phyloP scores from a whole-genome alignment of 2,797 vertebrate genomes.

The Pipistrellus kuhlii region DNA sequence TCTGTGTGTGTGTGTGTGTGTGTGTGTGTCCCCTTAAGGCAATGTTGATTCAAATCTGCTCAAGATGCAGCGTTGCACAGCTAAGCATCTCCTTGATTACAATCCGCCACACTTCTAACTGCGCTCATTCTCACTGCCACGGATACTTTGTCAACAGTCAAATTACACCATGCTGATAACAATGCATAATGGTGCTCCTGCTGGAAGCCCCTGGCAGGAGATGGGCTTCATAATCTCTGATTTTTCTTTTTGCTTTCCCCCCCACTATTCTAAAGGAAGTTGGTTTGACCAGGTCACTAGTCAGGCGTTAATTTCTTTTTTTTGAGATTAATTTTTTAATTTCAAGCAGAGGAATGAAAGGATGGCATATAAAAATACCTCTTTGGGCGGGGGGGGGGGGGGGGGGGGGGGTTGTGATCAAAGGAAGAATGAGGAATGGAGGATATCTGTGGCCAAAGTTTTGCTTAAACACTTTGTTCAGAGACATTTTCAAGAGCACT shows the following conservation, averaged over 20 bases:
- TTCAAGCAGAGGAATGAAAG: background rate
- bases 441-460: slow-evolving; percentile 84
- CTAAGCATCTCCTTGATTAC: slow-evolving; percentile 94
- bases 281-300: slow-evolving; percentile 70
- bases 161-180: slow-evolving; percentile 91
- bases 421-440: slow-evolving; percentile 74
- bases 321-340: slow-evolving; percentile 65
- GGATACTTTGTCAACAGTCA: slow-evolving; percentile 92
- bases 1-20: slow-evolving; percentile 29
- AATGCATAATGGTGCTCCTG: slow-evolving; percentile 89
- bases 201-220: slow-evolving; percentile 86
- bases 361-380: slow-evolving; percentile 62
- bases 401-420: slow-evolving; percentile 24
- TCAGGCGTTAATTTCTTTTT: slow-evolving; percentile 61
- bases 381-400: background rate
- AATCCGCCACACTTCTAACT: slow-evolving; percentile 90
- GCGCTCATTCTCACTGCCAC: slow-evolving; percentile 91
- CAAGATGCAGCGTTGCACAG: slow-evolving; percentile 92
- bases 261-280: slow-evolving; percentile 75
- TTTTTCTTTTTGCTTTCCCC: slow-evolving; percentile 64
- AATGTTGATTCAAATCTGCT: slow-evolving; percentile 92
- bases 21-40: slow-evolving; percentile 90
- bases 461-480: slow-evolving; percentile 85
- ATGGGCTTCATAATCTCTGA: slow-evolving; percentile 85
- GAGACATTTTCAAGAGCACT: slow-evolving; percentile 84